Evolutionary conservation across 2,113 vertebrate genomes (phyloP), one percentile per base, ranked within the genome.

Genomic region (Orycteropus afer): DNA sequence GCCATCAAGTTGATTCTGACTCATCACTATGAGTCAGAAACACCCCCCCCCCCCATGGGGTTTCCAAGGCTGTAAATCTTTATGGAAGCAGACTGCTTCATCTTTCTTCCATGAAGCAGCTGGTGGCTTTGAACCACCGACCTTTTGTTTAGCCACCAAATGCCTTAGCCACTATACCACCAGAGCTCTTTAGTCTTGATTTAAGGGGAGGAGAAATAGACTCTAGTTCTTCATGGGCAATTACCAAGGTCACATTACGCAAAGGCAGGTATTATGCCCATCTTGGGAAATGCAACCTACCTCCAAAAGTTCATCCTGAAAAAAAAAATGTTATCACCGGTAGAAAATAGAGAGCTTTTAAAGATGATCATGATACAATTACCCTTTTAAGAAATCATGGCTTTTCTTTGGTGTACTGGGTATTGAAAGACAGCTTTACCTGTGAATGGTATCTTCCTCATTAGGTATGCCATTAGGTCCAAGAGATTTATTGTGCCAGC

Each of bases 321-420:
- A 93, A 95, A 49, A 40, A 51, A 32, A 10, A 59, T 84, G 89
- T 94, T 71, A 61, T 61, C 42, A 63, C 9, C 47, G 74, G n/a
- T 51, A 79, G 67, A 86, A 42, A 95, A 85, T 18, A 23, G 25
- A 91, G 47, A 86, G n/a, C 22, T 81, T 95, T 84, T 49, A 40
- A 87, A 94, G 40, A 93, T 14, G 15, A 45, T 23, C 15, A 55
- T 42, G 57, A 80, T 55, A n/a, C n/a, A 77, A 55, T 59, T 13
- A 65, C 13, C 34, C 12, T 73, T 81, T 74, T 27, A 4, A 90
- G 84, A 79, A 93, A 69, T 25, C 59, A 6, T 74, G 14, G 5
- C 1, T 86, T 91, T 95, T 93, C 65, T 89, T 93, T 57, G 8
- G 17, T 80, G 23, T 89, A 29, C 8, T 71, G 65, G 45, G 15